Evolutionary conservation across 1,140 invertebrate genomes (phyloP).

Genomic region (Sarcophaga bullata): DNA sequence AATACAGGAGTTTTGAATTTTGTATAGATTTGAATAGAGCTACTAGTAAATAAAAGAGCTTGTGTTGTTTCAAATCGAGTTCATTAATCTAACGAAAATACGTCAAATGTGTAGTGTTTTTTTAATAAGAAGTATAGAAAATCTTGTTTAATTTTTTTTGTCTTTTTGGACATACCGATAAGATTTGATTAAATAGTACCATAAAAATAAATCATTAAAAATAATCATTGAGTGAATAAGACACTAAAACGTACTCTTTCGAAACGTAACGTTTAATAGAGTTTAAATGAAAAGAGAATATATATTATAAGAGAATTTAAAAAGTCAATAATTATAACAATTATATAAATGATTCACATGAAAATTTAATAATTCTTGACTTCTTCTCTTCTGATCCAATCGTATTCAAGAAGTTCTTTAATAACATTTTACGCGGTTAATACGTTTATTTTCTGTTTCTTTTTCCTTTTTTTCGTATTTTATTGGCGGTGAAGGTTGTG

Average conservation of each 20-base stretch:
- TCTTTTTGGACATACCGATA: neutral
- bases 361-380: neutral
- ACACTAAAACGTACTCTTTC: neutral
- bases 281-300: neutral
- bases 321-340: neutral
- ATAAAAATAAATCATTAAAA: neutral
- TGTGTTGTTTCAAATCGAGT: neutral
- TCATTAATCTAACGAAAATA: neutral
- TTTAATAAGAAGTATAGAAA: neutral
- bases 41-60: too few relatives aligned
- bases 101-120: neutral
- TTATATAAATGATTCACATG: conserved; percentile 20
- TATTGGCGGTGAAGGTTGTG: neutral
- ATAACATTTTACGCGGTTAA: too few relatives aligned
- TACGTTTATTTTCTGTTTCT: neutral
- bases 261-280: neutral
- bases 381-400: neutral
- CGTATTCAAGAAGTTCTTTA: neutral
- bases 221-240: neutral
- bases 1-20: too few relatives aligned
- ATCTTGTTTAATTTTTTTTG: neutral
- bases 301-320: too few relatives aligned
- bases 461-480: neutral
- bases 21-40: too few relatives aligned
- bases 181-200: neutral